These are phyloP conservation scores for Eciton burchellii DNA, from an alignment of 1,140 invertebrate genomes.

Conservation along the genomic window DNA sequence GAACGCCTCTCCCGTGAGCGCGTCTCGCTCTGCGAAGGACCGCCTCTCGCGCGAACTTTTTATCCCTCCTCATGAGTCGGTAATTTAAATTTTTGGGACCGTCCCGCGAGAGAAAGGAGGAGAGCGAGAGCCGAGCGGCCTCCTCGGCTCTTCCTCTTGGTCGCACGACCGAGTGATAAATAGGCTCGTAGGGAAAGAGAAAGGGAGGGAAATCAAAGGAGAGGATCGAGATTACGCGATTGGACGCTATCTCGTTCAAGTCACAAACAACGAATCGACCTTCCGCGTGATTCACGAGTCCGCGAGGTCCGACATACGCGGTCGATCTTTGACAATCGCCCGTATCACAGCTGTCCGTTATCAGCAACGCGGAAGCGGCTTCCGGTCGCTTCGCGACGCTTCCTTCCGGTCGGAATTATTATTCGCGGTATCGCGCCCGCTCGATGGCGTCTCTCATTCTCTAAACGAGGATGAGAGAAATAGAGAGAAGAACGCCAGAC, in stretches of 20 bases:
- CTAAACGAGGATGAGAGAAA: conserved; percentile 17
- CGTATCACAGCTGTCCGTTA: conserved; percentile 63
- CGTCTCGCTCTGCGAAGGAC: conserved; percentile 37
- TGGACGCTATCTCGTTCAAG: too few species aligned
- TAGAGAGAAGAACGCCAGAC: conserved; percentile 11
- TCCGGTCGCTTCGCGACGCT: conserved; percentile 76
- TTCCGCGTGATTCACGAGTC: not conserved
- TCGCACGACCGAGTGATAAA: not conserved
- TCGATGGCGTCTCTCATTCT: not conserved
- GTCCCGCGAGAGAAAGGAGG: not conserved
- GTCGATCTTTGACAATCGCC: conserved; percentile 43
- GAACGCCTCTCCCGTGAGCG: conserved; percentile 42
- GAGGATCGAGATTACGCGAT: conserved; percentile 41
- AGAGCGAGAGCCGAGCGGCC: not conserved
- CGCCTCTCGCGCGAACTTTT: conserved; percentile 57
- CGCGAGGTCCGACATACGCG: not conserved
- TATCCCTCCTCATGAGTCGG: conserved; percentile 53
- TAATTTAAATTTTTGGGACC: conserved; percentile 58
- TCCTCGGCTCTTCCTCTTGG: conserved; percentile 16
- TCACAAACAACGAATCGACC: too few species aligned
- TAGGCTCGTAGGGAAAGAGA: conserved; percentile 4
- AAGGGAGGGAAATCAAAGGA: too few species aligned
- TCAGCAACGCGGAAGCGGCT: conserved; percentile 77
- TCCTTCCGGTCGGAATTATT: conserved; percentile 77
- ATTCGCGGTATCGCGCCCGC: conserved; percentile 48